These are phyloP conservation scores for Apamea monoglypha DNA, from an alignment of 2,888 invertebrate species.

Conservation along the genomic window DNA sequence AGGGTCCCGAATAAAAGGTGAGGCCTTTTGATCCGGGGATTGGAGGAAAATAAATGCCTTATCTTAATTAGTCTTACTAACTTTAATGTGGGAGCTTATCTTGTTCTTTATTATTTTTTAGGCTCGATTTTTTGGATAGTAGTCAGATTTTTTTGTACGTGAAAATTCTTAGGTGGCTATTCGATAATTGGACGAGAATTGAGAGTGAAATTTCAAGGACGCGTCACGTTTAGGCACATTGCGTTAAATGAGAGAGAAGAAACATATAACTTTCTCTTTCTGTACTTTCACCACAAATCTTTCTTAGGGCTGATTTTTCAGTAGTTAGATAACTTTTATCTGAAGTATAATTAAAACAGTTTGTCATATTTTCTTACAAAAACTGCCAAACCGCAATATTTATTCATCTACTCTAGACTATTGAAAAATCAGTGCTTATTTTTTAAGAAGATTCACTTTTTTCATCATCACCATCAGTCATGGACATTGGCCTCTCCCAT, in stretches of 20 bases:
- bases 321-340: too few relatives aligned
- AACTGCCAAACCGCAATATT: too few relatives aligned
- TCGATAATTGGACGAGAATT: background rate
- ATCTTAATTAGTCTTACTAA: conserved; percentile 59
- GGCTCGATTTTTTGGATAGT: background rate
- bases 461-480: too few relatives aligned
- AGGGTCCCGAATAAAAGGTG: conserved; percentile 60
- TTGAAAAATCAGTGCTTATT: background rate
- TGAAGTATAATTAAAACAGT: too few relatives aligned
- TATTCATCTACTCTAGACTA: background rate
- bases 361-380: too few relatives aligned
- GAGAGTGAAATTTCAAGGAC: background rate
- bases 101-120: conserved; percentile 29
- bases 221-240: background rate
- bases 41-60: conserved; percentile 47
- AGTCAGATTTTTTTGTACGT: background rate
- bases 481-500: too few relatives aligned
- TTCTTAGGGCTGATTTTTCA: background rate
- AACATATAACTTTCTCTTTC: background rate
- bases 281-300: background rate
- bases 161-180: background rate
- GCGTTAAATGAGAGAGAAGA: background rate
- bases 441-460: background rate
- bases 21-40: conserved; percentile 47
- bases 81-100: conserved; percentile 45